Evolutionary conservation across 2,888 invertebrate species (phyloP), one percentile per base, ranked within the genome.

Genomic region (Apeira syringaria): DNA sequence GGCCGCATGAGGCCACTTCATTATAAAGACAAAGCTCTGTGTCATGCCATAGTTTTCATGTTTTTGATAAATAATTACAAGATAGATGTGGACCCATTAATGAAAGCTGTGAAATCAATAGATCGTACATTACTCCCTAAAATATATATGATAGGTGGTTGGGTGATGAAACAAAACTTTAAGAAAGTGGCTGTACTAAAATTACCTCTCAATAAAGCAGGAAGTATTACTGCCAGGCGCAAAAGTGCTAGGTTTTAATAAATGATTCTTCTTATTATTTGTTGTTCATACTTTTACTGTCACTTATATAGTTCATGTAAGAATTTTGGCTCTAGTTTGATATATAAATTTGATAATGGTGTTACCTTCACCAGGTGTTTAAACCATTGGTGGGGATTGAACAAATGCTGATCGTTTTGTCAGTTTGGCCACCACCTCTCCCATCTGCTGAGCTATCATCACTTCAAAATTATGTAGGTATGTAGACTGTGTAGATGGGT

Each of bases 11-110:
- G 89, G 5, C 74, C 88, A 0, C 56, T 60, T 0, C 78, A 74
- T 0, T 79, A 67, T 7, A 82, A 78, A 50, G 89, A 89, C 28
- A 89, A 84, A 40, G 59, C 80, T 0, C 46, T 88, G 3, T 87
- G 87, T 29, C 73, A 85, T 18, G 75, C 77, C 0, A 61, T 88
- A 36, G 84, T 89, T 0, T 74, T 85, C 10, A 47, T 83, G 10
- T 52, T 88, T 9, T 39, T 88, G 1, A 58, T 89, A 9, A 86
- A 80, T 52, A 74, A 80, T 42, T 77, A 66, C 22, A 84, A 80
- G 47, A 67, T 82, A 55, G 70, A 77, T 0, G 43, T 85, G 3
- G 78, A 79, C 0, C 58, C 59, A 1, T 45, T 89, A 0, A 74
- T 78, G 43, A 67, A 73, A 7, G 60, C 65, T 1, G 31, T 73